Conservation (phyloP, 2,113 vertebrate species). For the Rhegmatorhina hoffmannsi region DNA sequence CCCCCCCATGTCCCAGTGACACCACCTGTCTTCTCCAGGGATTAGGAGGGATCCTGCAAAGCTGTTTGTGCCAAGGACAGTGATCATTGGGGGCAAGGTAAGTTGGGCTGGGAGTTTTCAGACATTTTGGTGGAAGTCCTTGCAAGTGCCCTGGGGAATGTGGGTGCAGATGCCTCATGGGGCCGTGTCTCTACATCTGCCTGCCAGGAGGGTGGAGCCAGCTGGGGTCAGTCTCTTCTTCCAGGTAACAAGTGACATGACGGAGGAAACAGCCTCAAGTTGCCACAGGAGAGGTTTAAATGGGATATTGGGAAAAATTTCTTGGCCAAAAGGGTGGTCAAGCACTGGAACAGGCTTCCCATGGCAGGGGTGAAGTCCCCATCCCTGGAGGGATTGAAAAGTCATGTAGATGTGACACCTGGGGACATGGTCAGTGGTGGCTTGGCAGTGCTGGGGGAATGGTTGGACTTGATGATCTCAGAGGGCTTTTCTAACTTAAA, state of each 20-base stretch:
- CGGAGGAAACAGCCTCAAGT: background rate
- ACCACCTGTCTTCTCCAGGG: constrained; percentile 70
- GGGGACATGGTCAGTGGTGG: background rate
- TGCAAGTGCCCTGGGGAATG: background rate
- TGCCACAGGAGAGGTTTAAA: background rate
- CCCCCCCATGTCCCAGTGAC: accelerated
- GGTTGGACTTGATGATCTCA: accelerated
- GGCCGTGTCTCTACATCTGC: accelerated
- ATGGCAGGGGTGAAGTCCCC: background rate
- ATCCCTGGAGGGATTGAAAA: background rate
- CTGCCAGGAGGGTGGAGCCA: background rate
- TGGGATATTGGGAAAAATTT: background rate
- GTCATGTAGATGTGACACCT: accelerated
- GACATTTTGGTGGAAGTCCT: background rate
- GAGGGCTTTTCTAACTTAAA: background rate
- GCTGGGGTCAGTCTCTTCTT: accelerated
- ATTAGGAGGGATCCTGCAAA: constrained; percentile 86
- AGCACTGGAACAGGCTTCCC: background rate
- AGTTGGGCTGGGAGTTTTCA: background rate
- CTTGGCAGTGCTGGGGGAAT: background rate
- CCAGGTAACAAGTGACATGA: background rate
- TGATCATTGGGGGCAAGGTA: constrained; percentile 97
- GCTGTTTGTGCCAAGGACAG: constrained; percentile 88
- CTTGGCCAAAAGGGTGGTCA: background rate
- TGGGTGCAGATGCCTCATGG: background rate